Base-by-base conservation (phyloP, 2,888 invertebrate species). In the Oeneis ivallda region DNA sequence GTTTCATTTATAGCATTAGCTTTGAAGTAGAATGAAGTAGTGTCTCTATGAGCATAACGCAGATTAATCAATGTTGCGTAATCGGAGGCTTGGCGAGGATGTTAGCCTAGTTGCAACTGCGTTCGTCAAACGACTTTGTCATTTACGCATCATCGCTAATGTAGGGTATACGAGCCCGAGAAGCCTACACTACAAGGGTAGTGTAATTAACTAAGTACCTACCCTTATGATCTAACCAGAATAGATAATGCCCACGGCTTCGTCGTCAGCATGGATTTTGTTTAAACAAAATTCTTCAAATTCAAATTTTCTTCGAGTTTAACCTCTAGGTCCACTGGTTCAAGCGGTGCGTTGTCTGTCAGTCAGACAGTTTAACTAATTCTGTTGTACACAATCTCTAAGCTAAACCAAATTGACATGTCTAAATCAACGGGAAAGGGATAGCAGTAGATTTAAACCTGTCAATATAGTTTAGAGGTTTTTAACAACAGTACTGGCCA, bases 11-110 rank as follows among this genome's bases (percentile, higher is more conserved):
- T 15, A 26, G 13, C 32, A 45, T 15, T 1, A 43, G 53, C 62
- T 62, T 62, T 62, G 62, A 62, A 52, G 41, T 45, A 52, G 11
- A 26, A 26, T 26, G 26, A 26, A 26, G 26, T 2, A 41, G 43
- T 19, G 53, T 47, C 41, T 41, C 17, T 62, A 15, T 34, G 26
- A 17, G 53, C 26, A 61, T 52, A n/a, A 17, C 34, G 45, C 62
- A 45, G 54, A 54, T 62, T 54, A 62, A 62, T 62, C 62, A 54
- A 43, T 45, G 53, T 62, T 62, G 62, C 62, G 62, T 61, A 62
- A 62, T 62, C 62, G 61, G 50, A 39, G 37, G 26, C 39, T 52
- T 19, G 39, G 26, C 32, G 61, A 61, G 52, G 41, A 41, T 52
- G 39, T 50, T 41, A 52, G 50, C 61, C 61, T 61, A 41, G 52